Base-by-base conservation (phyloP, 2,888 invertebrate genomes). In the Platerodrilus igneus region DNA sequence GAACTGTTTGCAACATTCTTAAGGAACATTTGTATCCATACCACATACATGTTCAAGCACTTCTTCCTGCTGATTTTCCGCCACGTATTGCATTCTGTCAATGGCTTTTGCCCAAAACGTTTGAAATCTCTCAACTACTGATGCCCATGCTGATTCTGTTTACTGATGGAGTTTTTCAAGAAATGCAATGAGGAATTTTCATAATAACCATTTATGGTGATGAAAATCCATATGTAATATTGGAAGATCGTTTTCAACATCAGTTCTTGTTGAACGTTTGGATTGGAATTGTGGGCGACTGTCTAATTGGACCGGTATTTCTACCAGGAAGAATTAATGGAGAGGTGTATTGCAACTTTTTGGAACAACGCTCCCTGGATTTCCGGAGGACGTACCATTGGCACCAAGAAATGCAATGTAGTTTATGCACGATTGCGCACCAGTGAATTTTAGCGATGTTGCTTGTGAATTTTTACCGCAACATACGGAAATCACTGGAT, bases 341-440 rank as follows among this genome's bases (percentile, higher is more conserved):
- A 8, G 27, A 13, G 3, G 43, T 23, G 15, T 50, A 48, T 37
- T 25, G 35, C 5, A 28, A 40, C 9, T 39, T 43, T 34, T 31
- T 45, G 27, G 19, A 37, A 32, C 14, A 36, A 28, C 25, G 19
- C 31, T 50, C 23, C 43, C 43, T 31, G 35, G 13, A 20, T 41
- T 47, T 13, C 36, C 45, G 22, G 45, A 52, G 37, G 39, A 51
- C 31, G 37, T 55, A 32, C 36, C 47, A 43, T 37, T 50, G 22
- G 37, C 39, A 43, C 44, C 45, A 15, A 38, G 50, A 39, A 46
- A 35, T 37, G 50, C 61, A 59, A 50, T 55, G 48, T 51, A 50
- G 48, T 53, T 47, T 39, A 42, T 49, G 45, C 46, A 50, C 16
- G 32, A 69, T 67, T 47, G 53, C 22, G 50, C 47, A 17, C 51